Evolutionary conservation across 1,140 invertebrate genomes (phyloP), one percentile per base, ranked within the genome.

Genomic region (Charaxes varanes): DNA sequence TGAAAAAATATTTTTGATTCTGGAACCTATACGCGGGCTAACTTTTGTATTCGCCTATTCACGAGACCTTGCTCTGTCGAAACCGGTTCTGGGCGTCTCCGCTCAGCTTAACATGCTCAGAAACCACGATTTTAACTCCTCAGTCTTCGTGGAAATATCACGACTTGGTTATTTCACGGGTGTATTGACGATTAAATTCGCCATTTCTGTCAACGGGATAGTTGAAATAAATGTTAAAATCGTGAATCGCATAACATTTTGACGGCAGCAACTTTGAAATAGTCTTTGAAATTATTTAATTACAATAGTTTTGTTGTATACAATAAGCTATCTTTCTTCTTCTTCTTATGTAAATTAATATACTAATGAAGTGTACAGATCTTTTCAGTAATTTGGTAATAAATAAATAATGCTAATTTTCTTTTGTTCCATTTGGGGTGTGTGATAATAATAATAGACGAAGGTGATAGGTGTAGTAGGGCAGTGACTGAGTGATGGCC

Each of bases 51-150:
- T 19, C 37, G 38, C 37, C 16, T 41, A 35, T 28, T 24, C 34
- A 35, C 27, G 51, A 52, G 64, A 49, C 56, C 61, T 61, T 62
- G 48, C 45, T 40, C 36, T 22, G 27, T 40, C 17, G 13, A 37
- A 62, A 76, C 71, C 68, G 71, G 71, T 76, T 74, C 42, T 32
- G 17, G 31, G 50, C 54, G 48, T 70, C 68, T 69, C 68, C 61
- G 70, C 33, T 30, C 41, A 45, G 45, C 34, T 51, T 42, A 52
- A 51, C 41, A 46, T 61, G 14, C 27, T 14, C 63, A 54, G 53
- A 57, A 52, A 63, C 54, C 41, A 50, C 52, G 33, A 50, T 49
- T 48, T 38, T 34, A 28, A 38, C 14, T 28, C 32, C 38, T 27
- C 30, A 46, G 38, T 28, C 41, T 46, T 46, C 46, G 23, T 41